Evolutionary conservation across 1,140 invertebrate species (phyloP), one percentile per base, ranked within the genome.

Genomic region (Caenorhabditis remanei): DNA sequence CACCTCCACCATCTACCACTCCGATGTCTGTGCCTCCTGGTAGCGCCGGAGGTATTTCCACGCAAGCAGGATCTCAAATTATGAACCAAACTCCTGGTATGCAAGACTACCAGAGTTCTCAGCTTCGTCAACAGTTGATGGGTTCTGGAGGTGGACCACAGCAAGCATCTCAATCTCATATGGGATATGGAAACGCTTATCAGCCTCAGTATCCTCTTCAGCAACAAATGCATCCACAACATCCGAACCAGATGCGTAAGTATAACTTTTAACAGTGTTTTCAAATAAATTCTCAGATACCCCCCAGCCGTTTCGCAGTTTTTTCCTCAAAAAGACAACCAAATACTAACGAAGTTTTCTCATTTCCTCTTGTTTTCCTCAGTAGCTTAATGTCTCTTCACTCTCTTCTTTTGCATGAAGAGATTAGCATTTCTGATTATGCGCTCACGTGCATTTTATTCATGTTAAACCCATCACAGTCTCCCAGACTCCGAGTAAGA

Each of bases 81-180:
- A 24, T 55, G 24, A 71, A 55, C 21, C 24, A 11, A 9, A 21
- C 40, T 21, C 16, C 56, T 21, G 53, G 32, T 21, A 55, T 83
- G 83, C 55, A 8, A 55, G 53, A 65, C 8, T 83, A 48, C 14
- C 40, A 46, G 40, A 53, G 21, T 48, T 53, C 84, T 9, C 83
- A 46, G 32, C 43, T 85, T 46, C 58, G 65, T 11, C 87, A 79
- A 9, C 65, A 58, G 43, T 21, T 84, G 46, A 88, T 58, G 63
- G 56, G n/a, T 85, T 82, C 79, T n/a, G 46, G 32, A 11, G 32
- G 19, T n/a, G 71, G 41, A 82, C 65, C 43, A 46, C 40, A 40
- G 7, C 65, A 71, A 19, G 19, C 65, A 11, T 50, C 46, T 3
- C 71, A 50, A 53, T 4, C 71, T 13, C 71, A 79, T 24, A 24